A percentile compares a stretch with the other conserved stretches of the same genome.
Evolutionary conservation across 2,113 vertebrate species (phyloP).

Genomic region (Erythrolamprus reginae): DNA sequence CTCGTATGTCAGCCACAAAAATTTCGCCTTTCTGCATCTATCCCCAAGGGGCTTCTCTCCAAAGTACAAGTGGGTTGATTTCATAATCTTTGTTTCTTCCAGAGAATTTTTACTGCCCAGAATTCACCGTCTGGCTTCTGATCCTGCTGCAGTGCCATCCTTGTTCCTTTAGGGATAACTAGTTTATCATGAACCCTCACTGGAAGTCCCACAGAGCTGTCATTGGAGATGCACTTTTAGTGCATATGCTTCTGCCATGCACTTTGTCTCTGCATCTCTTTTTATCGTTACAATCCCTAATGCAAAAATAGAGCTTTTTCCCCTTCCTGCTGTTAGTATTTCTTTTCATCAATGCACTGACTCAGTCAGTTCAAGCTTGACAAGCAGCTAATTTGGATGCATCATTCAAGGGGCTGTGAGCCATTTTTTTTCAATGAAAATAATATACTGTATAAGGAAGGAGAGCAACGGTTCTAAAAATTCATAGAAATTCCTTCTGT

Average conservation of each 20-base stretch:
- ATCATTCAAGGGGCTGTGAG: background rate
- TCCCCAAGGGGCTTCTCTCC: background rate
- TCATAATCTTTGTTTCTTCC: background rate
- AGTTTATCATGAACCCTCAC: background rate
- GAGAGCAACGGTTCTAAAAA: background rate
- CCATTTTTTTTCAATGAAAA: background rate
- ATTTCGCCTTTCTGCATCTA: background rate
- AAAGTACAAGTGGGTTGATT: background rate
- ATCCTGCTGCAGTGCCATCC: background rate
- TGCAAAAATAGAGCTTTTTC: background rate
- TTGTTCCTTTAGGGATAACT: background rate
- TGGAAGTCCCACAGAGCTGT: slow-evolving; percentile 36
- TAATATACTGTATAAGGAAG: background rate
- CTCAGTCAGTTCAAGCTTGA: background rate
- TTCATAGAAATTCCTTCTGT: slow-evolving; percentile 37
- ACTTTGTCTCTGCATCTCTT: background rate
- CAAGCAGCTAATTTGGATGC: slow-evolving; percentile 18
- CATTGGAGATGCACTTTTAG: slow-evolving; percentile 42
- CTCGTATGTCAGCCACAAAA: background rate
- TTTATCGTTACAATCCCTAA: background rate
- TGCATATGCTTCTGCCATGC: background rate
- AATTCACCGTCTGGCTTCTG: background rate
- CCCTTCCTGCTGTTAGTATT: slow-evolving; percentile 25
- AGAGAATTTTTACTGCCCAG: background rate
- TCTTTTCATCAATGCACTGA: background rate